A percentile compares a stretch with the other conserved stretches of the same genome.
These are phyloP conservation scores for Crotalus viridis DNA, from an alignment of 2,113 vertebrate genomes.

Conservation along the genomic window DNA sequence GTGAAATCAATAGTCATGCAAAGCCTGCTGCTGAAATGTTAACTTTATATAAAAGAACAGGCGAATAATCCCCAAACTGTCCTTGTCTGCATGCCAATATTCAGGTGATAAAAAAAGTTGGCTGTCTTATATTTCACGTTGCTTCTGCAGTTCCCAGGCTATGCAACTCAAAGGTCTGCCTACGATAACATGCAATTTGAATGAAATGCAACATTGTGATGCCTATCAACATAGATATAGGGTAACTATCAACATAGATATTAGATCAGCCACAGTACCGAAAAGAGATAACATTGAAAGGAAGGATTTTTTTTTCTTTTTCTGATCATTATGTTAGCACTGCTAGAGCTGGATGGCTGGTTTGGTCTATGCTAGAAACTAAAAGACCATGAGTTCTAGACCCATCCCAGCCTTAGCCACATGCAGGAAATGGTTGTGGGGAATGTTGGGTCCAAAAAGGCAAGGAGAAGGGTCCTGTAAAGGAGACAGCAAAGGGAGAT, in stretches of 20 bases:
- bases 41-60: not conserved
- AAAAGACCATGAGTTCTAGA: not conserved
- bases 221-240: not conserved
- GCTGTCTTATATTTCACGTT: not conserved
- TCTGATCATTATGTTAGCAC: not conserved
- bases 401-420: not conserved
- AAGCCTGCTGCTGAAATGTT: not conserved
- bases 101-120: not conserved
- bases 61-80: not conserved
- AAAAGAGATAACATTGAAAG: not conserved
- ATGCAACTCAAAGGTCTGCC: too few species aligned
- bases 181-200: not conserved
- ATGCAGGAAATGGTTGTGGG: not conserved
- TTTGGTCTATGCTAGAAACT: not conserved
- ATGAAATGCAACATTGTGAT: not conserved
- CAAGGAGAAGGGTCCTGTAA: not conserved
- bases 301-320: not conserved
- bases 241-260: not conserved
- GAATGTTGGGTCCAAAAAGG: not conserved
- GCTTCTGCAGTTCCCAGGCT: not conserved
- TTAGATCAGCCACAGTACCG: not conserved
- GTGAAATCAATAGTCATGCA: slow-evolving; percentile 2
- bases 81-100: not conserved
- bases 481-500: not conserved
- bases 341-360: not conserved